phyloP scores from a whole-genome alignment of 2,888 invertebrate species.

The Orgyia antiqua region DNA sequence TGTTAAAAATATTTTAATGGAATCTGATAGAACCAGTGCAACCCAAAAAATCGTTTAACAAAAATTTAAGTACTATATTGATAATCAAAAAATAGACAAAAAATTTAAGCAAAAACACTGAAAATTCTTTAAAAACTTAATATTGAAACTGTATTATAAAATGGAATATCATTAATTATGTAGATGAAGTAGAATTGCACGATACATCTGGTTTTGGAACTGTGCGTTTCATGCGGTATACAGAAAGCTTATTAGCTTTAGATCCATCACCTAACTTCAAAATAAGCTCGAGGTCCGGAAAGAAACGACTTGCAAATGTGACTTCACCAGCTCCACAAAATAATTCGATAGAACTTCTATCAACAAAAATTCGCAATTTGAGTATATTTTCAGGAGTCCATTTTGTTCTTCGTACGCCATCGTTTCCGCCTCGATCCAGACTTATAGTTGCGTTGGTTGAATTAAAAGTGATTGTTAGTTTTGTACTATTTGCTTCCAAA shows the following conservation, averaged over 20 bases:
- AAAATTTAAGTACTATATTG: too few relatives aligned
- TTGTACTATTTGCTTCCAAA: conserved; percentile 33
- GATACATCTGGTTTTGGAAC: conserved; percentile 7
- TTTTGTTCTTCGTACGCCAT: conserved; percentile 44
- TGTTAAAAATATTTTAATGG: too few relatives aligned
- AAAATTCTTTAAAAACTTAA: too few relatives aligned
- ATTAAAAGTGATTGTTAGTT: conserved; percentile 43
- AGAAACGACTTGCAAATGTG: conserved; percentile 52
- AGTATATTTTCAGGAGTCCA: conserved; percentile 39
- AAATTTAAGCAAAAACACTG: too few relatives aligned
- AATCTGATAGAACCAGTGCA: too few relatives aligned
- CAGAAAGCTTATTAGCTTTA: conserved; percentile 8
- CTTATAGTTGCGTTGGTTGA: conserved; percentile 29
- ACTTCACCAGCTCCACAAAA: conserved; percentile 50
- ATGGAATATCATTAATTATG: too few relatives aligned
- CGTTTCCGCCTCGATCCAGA: conserved; percentile 50
- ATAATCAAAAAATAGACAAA: too few relatives aligned
- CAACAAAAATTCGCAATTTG: conserved; percentile 39
- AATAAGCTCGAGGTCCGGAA: conserved; percentile 31
- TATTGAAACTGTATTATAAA: too few relatives aligned
- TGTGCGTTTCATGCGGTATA: conserved; percentile 35
- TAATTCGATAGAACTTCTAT: conserved; percentile 53
- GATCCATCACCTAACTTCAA: conserved; percentile 26
- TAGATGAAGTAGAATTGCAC: too few relatives aligned
- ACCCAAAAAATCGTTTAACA: too few relatives aligned